phyloP scores from a whole-genome alignment of 2,113 vertebrate species.

The Rhinichthys klamathensis region DNA sequence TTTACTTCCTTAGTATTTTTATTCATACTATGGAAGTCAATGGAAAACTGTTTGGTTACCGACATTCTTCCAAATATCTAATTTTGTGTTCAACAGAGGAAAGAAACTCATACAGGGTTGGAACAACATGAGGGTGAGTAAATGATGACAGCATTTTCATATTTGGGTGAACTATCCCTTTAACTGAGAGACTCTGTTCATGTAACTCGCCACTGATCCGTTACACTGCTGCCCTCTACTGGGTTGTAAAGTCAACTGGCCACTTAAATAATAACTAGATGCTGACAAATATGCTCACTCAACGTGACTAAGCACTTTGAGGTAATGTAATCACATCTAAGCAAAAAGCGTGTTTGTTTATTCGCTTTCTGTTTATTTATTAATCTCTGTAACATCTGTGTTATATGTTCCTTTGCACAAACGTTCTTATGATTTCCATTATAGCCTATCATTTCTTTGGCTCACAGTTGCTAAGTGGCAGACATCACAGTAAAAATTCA shows the following conservation, averaged over 20 bases:
- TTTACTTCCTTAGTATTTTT: no score
- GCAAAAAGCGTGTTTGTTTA: not conserved
- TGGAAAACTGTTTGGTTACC: no score
- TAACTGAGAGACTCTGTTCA: no score
- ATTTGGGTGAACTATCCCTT: no score
- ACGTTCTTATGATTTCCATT: not conserved
- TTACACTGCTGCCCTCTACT: constrained; percentile 1
- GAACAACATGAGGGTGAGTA: no score
- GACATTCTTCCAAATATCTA: no score
- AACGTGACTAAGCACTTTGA: not conserved
- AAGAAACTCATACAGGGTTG: no score
- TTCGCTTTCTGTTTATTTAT: not conserved
- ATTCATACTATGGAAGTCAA: no score
- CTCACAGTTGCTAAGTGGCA: not conserved
- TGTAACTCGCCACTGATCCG: no score
- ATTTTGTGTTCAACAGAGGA: no score
- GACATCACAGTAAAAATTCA: not conserved
- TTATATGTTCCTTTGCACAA: not conserved
- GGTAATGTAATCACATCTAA: not conserved
- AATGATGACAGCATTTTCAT: no score
- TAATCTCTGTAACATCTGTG: not conserved
- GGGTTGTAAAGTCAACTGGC: not conserved
- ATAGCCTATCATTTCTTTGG: not conserved
- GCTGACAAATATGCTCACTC: not conserved
- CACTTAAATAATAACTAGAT: not conserved